Evolutionary conservation across 2,888 invertebrate genomes (phyloP), one percentile per base, ranked within the genome.

Genomic region (Boloria euphrosyne): DNA sequence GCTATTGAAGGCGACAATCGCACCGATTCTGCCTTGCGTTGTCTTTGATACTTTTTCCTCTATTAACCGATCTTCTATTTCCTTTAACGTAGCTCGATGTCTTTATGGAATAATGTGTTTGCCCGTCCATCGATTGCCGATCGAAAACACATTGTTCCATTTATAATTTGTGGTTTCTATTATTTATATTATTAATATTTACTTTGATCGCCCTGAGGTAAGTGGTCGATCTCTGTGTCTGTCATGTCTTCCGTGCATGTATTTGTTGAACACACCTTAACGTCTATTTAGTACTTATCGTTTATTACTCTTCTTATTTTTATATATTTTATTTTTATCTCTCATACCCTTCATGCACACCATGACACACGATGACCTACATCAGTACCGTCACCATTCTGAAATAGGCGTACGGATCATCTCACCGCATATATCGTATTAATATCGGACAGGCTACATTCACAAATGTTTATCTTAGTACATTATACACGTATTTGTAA

Each of bases 11-110:
- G 86, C 88, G 89, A 86, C 86, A 80, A 85, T 82, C 83, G 91
- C 91, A 90, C 91, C 84, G 89, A 84, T 80, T 83, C 78, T 87
- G 91, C 84, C 88, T 90, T 89, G 89, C 90, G 88, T 87, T 89
- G 86, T 85, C 83, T 89, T 85, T 84, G 84, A 79, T 74, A 77
- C 72, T 73, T 83, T 81, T 50, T 82, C 82, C 82, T 85, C 77
- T 84, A 82, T 80, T 89, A 85, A 88, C 81, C 76, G 81, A 80
- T 80, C 80, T 84, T 78, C 79, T 81, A 75, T 82, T 82, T 85
- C 81, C 80, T 85, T 82, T 82, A 80, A 78, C 74, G 83, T 90
- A 90, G 90, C 84, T 90, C 87, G 86, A 79, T 84, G 86, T 87
- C 77, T 78, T 74, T 70, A 83, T 90, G 89, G 82, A 90, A 86